phyloP scores from a whole-genome alignment of 2,113 vertebrate species.

The Ciconia maguari region DNA sequence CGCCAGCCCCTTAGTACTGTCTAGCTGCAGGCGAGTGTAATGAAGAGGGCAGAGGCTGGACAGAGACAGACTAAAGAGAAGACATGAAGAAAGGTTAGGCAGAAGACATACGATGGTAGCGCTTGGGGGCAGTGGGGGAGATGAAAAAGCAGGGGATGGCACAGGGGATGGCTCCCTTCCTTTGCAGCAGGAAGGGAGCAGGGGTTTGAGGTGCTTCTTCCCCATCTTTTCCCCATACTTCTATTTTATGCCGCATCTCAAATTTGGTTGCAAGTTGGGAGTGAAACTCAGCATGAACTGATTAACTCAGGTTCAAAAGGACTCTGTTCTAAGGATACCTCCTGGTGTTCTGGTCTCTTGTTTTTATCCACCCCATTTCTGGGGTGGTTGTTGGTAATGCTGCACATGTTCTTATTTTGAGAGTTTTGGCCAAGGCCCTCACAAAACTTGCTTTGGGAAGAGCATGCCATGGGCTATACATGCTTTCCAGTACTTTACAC shows the following conservation, averaged over 20 bases:
- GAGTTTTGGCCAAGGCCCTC: background rate
- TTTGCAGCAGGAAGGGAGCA: background rate
- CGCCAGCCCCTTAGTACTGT: fast-evolving
- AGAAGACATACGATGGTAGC: background rate
- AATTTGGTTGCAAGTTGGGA: background rate
- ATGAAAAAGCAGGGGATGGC: background rate
- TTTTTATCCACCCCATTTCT: background rate
- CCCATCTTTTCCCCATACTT: background rate
- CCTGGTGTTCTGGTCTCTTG: background rate
- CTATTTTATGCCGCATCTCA: background rate
- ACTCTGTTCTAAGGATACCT: background rate
- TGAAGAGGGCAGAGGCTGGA: background rate
- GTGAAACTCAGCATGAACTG: background rate
- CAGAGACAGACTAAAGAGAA: background rate
- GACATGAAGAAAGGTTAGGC: background rate
- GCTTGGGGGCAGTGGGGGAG: background rate
- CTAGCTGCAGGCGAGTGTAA: background rate
- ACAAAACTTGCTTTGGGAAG: background rate
- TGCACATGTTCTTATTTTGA: background rate
- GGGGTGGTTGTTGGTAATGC: background rate
- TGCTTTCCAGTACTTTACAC: background rate
- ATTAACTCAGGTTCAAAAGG: background rate
- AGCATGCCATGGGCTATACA: background rate
- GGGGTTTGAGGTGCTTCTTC: background rate
- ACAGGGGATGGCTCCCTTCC: background rate